A percentile compares a stretch with the other conserved stretches of the same genome.
Evolutionary conservation across 2,888 invertebrate species (phyloP).

Genomic region (Steinernema scapterisci): DNA sequence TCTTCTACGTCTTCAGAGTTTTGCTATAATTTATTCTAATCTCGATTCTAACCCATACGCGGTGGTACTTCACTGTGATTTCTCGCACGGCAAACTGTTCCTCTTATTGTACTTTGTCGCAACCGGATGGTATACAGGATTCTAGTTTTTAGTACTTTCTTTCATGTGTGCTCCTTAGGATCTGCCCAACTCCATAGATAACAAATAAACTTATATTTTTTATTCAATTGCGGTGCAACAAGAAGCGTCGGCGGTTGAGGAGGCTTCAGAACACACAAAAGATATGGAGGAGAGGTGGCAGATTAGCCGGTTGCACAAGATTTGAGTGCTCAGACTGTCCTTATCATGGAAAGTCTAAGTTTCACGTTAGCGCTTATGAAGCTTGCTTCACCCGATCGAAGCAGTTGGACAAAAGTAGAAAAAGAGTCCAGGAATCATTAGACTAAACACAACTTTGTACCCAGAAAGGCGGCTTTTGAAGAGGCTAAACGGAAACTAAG

Average conservation of each 20-base stretch:
- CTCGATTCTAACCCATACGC: no score
- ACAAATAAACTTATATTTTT: no score
- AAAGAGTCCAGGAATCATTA: not conserved
- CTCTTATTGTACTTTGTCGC: conserved; percentile 12
- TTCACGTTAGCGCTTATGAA: not conserved
- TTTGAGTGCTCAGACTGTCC: not conserved
- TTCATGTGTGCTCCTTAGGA: no score
- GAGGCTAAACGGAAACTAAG: not conserved
- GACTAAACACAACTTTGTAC: not conserved
- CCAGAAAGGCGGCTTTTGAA: not conserved
- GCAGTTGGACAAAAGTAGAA: not conserved
- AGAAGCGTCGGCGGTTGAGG: no score
- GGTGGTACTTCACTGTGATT: conserved; percentile 1
- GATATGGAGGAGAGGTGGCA: not conserved
- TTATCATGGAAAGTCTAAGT: not conserved
- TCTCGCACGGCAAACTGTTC: not conserved
- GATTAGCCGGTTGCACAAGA: not conserved
- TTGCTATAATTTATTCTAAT: not conserved
- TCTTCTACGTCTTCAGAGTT: not conserved
- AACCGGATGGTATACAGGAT: not conserved
- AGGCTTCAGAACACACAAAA: no score
- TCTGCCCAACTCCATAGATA: no score
- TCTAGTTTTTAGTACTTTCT: no score
- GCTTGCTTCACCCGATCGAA: conserved; percentile 30
- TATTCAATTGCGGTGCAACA: no score